Evolutionary conservation across 1,140 invertebrate genomes (phyloP).

Genomic region (Metaphire vulgaris): DNA sequence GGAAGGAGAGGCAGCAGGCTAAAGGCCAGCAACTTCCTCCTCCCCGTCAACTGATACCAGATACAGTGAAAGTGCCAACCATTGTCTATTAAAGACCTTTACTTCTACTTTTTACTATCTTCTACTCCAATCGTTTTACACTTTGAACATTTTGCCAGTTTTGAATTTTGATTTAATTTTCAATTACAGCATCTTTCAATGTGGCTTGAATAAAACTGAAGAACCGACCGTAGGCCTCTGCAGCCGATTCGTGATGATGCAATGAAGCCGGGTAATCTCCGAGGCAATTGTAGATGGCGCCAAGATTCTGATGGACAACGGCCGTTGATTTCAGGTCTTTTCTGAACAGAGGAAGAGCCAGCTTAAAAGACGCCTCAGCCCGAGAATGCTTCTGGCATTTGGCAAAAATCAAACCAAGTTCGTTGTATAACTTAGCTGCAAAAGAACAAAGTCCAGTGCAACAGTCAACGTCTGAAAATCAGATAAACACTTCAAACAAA

Average conservation of each 20-base stretch:
- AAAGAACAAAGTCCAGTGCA: constrained; percentile 3
- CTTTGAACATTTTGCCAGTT: no score
- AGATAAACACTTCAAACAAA: not conserved
- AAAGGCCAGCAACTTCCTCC: no score
- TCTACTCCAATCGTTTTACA: no score
- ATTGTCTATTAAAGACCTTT: no score
- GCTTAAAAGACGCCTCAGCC: constrained; percentile 37
- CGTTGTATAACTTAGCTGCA: constrained; percentile 38
- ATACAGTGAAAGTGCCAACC: no score
- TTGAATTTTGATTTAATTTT: no score
- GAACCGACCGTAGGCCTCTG: constrained; percentile 35
- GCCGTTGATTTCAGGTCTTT: constrained; percentile 22
- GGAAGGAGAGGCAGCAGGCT: no score
- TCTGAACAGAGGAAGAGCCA: constrained; percentile 31
- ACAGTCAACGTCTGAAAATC: not conserved
- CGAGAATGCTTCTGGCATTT: constrained; percentile 33
- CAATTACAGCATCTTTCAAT: no score
- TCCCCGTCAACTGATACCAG: no score
- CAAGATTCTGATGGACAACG: constrained; percentile 41
- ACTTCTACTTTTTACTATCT: no score
- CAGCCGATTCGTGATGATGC: constrained; percentile 35
- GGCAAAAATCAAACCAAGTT: constrained; percentile 38
- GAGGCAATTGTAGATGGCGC: constrained; percentile 38
- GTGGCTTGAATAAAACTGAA: no score
- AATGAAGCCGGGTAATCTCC: constrained; percentile 37